Base-by-base conservation (phyloP, 2,113 vertebrate species). In the Anoplopoma fimbria region DNA sequence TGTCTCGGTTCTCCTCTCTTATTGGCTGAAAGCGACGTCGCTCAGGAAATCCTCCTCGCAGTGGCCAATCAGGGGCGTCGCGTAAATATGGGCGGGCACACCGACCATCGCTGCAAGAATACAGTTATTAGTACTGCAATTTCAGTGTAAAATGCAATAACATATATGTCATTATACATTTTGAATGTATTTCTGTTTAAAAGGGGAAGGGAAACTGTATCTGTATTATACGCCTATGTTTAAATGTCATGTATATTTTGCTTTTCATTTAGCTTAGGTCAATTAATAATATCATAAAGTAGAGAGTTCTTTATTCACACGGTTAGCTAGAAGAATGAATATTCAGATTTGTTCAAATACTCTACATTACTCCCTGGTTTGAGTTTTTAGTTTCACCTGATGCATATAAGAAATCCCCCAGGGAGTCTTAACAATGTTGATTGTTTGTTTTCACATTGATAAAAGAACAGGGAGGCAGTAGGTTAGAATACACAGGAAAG, bases 11-110 rank as follows among this genome's bases (percentile, higher is more conserved):
- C 88, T 80, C 19, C 14, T 67, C 85, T 84, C 75, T 81, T 92
- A 94, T 95, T 95, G 94, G 95, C 84, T 86, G 68, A 74, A 58
- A 69, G 73, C 19, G 23, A 77, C 91, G 93, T 89, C 95, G 14
- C 69, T 95, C 93, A 90, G 0, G 42, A 62, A 45, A 71, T 64
- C 64, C 72, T 64, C 62, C 62, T 27, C 21, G 58, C 71, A 77
- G 79, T 21, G 69, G 69, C 72, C 86, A 68, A 33, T 81, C 78
- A 67, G 19, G 73, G 83, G 70, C 33, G 71, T 69, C 79, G 91
- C 88, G 90, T 88, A 72, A 81, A 91, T 89, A 87, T 75, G 90
- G 75, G 81, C 83, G 36, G 42, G 64, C n/a, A 27, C 45, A 21
- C 23, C 25, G 13, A 19, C 12, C n/a, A 4, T 27, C 34, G 58